Conservation (phyloP, 2,113 vertebrate species). For the Chionis minor region DNA sequence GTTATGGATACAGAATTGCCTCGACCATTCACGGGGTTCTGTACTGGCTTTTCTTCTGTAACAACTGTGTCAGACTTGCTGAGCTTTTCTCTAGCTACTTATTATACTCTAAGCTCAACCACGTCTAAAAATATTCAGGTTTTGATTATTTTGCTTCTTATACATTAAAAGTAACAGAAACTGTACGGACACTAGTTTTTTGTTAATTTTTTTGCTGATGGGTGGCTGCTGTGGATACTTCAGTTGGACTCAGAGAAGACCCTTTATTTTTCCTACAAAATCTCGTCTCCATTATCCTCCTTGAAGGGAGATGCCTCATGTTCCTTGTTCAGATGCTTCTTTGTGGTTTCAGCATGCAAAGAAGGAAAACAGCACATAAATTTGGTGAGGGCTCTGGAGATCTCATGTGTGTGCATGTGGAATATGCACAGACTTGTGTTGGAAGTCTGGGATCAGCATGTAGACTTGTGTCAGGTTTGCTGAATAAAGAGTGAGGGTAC, state of each 20-base stretch:
- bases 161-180: not conserved
- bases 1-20: conserved; percentile 14
- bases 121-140: not conserved
- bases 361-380: not conserved
- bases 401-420: not conserved
- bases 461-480: not conserved
- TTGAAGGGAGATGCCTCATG: not conserved
- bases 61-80: conserved; percentile 23
- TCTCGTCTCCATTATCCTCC: not conserved
- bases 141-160: not conserved
- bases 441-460: not conserved
- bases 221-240: not conserved
- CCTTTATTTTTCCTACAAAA: not conserved
- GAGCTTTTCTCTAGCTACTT: conserved; percentile 17
- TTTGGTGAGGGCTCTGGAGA: not conserved
- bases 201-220: not conserved
- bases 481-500: not conserved
- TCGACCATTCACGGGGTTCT: not conserved
- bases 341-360: not conserved
- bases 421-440: not conserved
- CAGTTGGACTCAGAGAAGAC: not conserved
- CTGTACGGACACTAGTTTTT: not conserved
- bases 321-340: not conserved
- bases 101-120: not conserved
- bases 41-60: conserved; percentile 3